Percentiles rank a stretch among this genome's conserved stretches.
phyloP scores from a whole-genome alignment of 92 coral and sea anemone species.

The Muricea muricata region DNA sequence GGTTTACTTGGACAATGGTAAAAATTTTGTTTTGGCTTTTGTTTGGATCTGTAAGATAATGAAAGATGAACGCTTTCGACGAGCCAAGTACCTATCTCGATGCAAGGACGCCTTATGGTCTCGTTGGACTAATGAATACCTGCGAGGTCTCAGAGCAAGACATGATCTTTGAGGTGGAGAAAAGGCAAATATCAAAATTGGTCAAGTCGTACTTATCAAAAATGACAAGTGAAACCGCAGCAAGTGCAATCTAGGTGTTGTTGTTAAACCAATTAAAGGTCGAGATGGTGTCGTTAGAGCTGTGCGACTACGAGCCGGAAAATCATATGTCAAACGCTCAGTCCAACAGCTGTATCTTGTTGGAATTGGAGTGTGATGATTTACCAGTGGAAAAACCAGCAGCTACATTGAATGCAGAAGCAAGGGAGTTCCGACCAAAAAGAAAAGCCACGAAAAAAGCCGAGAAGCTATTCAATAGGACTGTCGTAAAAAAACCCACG shows the following conservation, averaged over 20 bases:
- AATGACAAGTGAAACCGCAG: background rate
- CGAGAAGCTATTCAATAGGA: background rate
- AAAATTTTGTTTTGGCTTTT: background rate
- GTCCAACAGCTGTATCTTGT: conserved; percentile 19
- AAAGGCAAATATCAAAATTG: background rate
- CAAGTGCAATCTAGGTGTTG: background rate
- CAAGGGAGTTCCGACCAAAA: background rate
- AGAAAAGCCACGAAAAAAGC: background rate
- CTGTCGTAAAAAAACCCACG: too few species aligned
- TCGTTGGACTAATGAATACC: background rate
- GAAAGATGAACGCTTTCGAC: conserved; percentile 1
- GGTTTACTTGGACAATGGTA: background rate
- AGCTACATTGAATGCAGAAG: background rate
- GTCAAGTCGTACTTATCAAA: conserved; percentile 6
- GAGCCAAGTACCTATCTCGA: background rate
- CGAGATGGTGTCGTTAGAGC: conserved; percentile 14
- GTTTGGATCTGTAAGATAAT: background rate
- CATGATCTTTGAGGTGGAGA: background rate
- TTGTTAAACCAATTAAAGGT: background rate
- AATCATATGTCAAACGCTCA: background rate
- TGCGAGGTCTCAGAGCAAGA: conserved; percentile 5
- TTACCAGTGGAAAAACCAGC: background rate
- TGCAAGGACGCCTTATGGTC: background rate
- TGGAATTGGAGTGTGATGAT: background rate
- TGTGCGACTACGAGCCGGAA: background rate